A percentile compares a stretch with the other conserved stretches of the same genome.
phyloP scores from a whole-genome alignment of 2,797 vertebrate genomes.

The Salmo trutta region DNA sequence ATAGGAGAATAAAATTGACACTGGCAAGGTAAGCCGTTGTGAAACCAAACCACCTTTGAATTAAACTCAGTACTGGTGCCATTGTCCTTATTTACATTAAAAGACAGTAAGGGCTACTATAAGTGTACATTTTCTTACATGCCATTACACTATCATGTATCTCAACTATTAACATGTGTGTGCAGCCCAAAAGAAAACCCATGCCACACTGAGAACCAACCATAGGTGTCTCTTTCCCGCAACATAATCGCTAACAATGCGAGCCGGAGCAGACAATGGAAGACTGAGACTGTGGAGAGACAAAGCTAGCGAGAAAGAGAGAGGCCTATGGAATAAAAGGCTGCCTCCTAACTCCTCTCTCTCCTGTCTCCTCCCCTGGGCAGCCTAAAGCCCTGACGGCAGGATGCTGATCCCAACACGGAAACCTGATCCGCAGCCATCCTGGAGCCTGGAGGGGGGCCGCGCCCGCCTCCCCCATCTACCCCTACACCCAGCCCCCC shows the following conservation, averaged over 20 bases:
- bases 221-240: background rate
- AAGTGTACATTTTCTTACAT: background rate
- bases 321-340: constrained; percentile 67
- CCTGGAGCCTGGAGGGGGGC: constrained; percentile 67
- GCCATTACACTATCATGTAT: background rate
- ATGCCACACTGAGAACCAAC: background rate
- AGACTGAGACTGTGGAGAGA: constrained; percentile 4
- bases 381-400: constrained; percentile 74
- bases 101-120: background rate
- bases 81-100: background rate
- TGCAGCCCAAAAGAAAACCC: too few relatives aligned
- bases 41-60: background rate
- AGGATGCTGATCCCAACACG: constrained; percentile 78
- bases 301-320: constrained; percentile 54
- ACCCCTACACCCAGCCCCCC: constrained; percentile 12
- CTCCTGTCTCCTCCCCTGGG: constrained; percentile 75
- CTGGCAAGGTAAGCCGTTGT: background rate
- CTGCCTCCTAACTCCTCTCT: constrained; percentile 43
- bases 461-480: constrained; percentile 37
- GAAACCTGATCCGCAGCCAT: constrained; percentile 82
- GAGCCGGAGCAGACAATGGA: too few relatives aligned
- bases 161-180: background rate
- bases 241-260: background rate
- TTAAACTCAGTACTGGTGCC: background rate
- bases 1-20: background rate